These are phyloP conservation scores for Hippoglossus hippoglossus DNA, from an alignment of 2,797 vertebrate species.

Conservation along the genomic window DNA sequence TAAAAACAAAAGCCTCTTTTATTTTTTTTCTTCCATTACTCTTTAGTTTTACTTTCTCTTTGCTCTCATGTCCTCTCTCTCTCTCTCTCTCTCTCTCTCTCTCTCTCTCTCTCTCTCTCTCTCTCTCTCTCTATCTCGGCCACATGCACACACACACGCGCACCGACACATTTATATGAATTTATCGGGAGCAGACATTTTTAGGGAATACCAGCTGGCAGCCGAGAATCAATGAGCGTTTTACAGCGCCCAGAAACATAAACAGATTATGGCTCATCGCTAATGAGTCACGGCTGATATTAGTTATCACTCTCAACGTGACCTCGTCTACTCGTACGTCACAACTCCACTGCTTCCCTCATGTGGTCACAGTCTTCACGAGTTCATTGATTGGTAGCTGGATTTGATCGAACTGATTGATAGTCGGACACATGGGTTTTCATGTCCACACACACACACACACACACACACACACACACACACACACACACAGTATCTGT, in stretches of 20 bases:
- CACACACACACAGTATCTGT: conserved; percentile 12
- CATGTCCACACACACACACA: neutral
- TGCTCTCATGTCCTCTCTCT: neutral
- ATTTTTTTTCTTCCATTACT: neutral
- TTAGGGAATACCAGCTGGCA: conserved; percentile 24
- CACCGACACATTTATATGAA: neutral
- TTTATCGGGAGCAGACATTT: neutral
- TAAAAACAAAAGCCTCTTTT: conserved; percentile 28
- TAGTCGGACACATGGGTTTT: neutral
- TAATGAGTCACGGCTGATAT: conserved; percentile 34
- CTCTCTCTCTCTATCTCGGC: neutral
- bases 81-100: neutral
- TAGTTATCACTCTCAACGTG: conserved; percentile 20
- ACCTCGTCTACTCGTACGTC: conserved; percentile 12
- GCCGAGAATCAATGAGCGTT: conserved; percentile 50
- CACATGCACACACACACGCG: neutral
- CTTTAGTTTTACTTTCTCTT: neutral
- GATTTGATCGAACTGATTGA: conserved; percentile 1
- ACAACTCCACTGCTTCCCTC: neutral
- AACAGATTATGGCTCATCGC: conserved; percentile 30
- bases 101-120: neutral
- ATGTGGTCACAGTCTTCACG: neutral
- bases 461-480: neutral
- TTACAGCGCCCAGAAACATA: conserved; percentile 20
- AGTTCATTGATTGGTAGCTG: conserved; percentile 1